Evolutionary conservation across 2,888 invertebrate species (phyloP).

Genomic region (Podotricha telesiphe): DNA sequence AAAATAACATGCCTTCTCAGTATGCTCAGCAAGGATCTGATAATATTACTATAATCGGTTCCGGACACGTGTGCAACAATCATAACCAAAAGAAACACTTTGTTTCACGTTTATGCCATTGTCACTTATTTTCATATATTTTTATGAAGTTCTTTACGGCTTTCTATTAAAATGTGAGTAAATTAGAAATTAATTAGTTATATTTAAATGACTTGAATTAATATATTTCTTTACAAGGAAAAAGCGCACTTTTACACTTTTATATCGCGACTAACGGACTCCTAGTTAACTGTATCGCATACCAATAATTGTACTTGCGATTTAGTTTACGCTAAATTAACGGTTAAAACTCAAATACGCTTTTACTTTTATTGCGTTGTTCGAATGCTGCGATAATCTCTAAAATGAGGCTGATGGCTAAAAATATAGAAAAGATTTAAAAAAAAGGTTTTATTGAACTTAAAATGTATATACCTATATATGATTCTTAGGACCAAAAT

Average conservation of each 20-base stretch:
- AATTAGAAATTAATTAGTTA: background rate
- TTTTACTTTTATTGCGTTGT: constrained; percentile 34
- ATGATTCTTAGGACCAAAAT: no score
- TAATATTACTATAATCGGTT: no score
- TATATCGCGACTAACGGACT: constrained; percentile 31
- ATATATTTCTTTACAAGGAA: background rate
- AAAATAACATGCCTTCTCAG: no score
- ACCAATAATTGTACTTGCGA: constrained; percentile 45
- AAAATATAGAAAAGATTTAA: background rate
- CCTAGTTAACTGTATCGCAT: constrained; percentile 42
- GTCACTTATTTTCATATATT: no score
- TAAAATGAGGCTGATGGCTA: background rate
- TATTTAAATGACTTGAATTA: background rate
- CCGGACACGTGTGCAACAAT: no score
- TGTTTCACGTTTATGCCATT: no score
- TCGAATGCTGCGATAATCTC: constrained; percentile 6
- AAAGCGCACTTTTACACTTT: constrained; percentile 22
- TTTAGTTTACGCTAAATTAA: constrained; percentile 46
- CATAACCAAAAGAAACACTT: no score
- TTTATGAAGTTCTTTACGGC: no score
- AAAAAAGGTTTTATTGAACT: no score
- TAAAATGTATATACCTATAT: no score
- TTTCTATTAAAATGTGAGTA: background rate
- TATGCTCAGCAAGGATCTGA: no score
- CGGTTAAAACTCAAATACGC: constrained; percentile 35